Evolutionary conservation across 2,113 vertebrate genomes (phyloP).

Genomic region (Halichoerus grypus): DNA sequence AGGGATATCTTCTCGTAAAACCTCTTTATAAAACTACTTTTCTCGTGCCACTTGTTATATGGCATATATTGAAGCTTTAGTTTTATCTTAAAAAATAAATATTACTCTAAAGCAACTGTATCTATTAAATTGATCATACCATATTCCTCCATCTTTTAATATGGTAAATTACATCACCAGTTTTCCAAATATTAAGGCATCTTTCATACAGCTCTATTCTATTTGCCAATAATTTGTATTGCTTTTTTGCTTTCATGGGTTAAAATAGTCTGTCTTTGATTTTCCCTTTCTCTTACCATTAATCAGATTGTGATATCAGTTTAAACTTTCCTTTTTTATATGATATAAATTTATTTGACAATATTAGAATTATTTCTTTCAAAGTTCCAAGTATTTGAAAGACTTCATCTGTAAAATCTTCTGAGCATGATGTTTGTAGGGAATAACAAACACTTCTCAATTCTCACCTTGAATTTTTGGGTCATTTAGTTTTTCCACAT

Average conservation of each 20-base stretch:
- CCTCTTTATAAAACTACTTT: background rate
- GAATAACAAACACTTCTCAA: background rate
- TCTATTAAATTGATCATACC: background rate
- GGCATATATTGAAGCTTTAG: background rate
- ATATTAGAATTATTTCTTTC: background rate
- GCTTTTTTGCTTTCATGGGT: background rate
- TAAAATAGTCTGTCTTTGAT: background rate
- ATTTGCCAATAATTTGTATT: background rate
- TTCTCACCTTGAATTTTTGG: background rate
- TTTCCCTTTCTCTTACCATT: background rate
- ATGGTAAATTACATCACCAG: background rate
- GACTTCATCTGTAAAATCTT: background rate
- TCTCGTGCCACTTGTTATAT: background rate
- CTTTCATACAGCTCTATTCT: background rate
- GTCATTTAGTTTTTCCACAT: background rate
- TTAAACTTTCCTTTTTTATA: constrained; percentile 3
- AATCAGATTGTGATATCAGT: background rate
- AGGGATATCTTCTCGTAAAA: background rate
- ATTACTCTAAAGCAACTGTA: background rate
- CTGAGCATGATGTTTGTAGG: background rate
- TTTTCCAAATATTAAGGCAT: background rate
- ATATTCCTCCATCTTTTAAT: background rate
- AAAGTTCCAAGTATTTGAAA: constrained; percentile 10
- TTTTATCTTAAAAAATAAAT: constrained; percentile 20
- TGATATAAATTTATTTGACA: background rate